Evolutionary conservation across 2,113 vertebrate species (phyloP).

Genomic region (Sphaerodactylus townsendi): DNA sequence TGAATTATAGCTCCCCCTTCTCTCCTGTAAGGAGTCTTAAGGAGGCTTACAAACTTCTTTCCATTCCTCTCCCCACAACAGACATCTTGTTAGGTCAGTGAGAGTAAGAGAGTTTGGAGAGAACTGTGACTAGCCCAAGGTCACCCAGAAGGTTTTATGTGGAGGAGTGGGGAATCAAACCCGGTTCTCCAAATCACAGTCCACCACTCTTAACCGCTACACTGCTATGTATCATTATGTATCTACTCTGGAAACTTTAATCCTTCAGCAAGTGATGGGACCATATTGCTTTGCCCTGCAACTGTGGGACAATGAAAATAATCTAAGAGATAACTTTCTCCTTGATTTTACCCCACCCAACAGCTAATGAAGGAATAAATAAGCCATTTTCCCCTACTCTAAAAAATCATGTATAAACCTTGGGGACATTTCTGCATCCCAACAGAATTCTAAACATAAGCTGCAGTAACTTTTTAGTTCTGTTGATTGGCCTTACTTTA

Average conservation of each 20-base stretch:
- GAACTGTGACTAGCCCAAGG: no score
- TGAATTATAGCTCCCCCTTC: no score
- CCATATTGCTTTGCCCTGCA: not conserved
- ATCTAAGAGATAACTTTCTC: not conserved
- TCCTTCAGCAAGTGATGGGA: not conserved
- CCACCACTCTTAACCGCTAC: no score
- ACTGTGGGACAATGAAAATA: not conserved
- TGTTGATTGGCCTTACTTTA: not conserved
- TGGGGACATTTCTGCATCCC: not conserved
- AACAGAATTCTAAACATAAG: conserved; percentile 1
- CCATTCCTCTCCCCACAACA: no score
- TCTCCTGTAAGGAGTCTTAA: no score
- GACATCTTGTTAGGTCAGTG: no score
- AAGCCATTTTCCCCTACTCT: not conserved
- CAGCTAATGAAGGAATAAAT: not conserved
- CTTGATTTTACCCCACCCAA: not conserved
- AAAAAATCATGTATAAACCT: conserved; percentile 37
- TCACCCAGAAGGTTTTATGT: no score
- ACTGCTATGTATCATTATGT: no score
- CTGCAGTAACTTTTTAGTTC: conserved; percentile 26
- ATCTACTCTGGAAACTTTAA: not conserved
- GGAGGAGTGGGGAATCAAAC: no score
- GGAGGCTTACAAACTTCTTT: no score
- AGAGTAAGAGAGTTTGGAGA: no score
- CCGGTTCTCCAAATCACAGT: no score